Percentiles rank a stretch among this genome's conserved stretches.
phyloP scores from a whole-genome alignment of 2,797 vertebrate species.

The Zalophus californianus region DNA sequence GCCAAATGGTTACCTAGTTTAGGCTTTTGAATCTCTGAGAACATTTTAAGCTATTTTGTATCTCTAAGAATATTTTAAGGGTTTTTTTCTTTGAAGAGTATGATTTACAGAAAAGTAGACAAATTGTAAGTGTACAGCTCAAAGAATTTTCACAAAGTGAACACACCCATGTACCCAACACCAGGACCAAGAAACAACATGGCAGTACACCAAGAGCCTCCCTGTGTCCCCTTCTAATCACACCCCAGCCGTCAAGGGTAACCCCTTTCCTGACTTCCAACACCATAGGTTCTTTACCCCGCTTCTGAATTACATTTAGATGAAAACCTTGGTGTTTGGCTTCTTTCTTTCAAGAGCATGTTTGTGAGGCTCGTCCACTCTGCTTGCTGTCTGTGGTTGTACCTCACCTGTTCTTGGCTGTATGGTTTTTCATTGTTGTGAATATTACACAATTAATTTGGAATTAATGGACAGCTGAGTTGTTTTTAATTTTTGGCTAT shows the following conservation, averaged over 20 bases:
- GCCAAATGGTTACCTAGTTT: not conserved
- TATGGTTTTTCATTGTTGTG: not conserved
- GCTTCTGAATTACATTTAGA: not conserved
- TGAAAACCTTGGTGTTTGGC: not conserved
- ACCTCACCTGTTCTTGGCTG: not conserved
- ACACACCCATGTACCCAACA: not conserved
- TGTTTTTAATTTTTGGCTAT: not conserved
- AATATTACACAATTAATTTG: not conserved
- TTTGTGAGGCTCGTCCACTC: too few relatives aligned
- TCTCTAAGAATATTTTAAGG: not conserved
- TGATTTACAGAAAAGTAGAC: not conserved
- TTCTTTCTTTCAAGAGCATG: not conserved
- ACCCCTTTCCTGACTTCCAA: not conserved
- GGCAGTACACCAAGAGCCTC: not conserved
- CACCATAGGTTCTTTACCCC: not conserved
- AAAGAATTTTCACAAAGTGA: not conserved
- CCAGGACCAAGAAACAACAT: not conserved
- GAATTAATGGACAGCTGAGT: not conserved
- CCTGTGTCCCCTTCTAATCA: not conserved
- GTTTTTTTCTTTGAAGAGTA: not conserved
- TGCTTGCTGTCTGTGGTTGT: not conserved
- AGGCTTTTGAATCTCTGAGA: not conserved
- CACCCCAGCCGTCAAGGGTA: not conserved
- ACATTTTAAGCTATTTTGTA: not conserved
- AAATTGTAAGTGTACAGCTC: not conserved